Evolutionary conservation across 2,113 vertebrate genomes (phyloP), one percentile per base, ranked within the genome.

Genomic region (Ailuropoda melanoleuca): DNA sequence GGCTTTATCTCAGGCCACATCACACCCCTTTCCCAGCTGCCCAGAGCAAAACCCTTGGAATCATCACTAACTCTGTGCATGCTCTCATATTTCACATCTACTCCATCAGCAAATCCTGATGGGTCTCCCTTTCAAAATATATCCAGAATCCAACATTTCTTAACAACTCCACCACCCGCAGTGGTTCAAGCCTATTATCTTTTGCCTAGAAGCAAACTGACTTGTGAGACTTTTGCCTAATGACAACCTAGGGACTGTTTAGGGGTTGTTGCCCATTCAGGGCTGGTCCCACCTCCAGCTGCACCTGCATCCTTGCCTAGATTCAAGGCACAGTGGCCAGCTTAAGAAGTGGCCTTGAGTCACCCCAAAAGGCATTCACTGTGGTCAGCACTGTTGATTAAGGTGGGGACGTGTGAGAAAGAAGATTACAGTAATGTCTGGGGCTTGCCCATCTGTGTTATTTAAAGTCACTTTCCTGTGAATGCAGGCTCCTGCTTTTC

Each of bases 371-470:
- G 86, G 66, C 9, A 80, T 56, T 1, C 2, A 39, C 6, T 95
- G 77, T 86, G 89, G 89, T 95, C 72, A 93, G 85, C 46, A 39
- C 17, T 88, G 80, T 77, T 89, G 70, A 77, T 92, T 74, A 92
- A 96, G 97, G 97, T 93, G 50, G 37, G 31, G 46, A 77, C 15
- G 14, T 50, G 4, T 97, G 94, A 96, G 74, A 98, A 96, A 88
- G 50, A 64, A 95, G 60, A 21, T 96, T 88, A 88, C 29, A 46
- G 64, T 82, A 55, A 85, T 12, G 58, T 82, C 96, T 92, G 77
- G 87, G 93, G 39, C 74, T 96, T 88, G 92, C 74, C 92, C 68
- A 75, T 34, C 74, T 68, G n/a, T 88, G n/a, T 18, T 83, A 85
- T 58, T 77, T 53, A 46, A 86, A 97, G 58, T 89, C 90, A 95